Percentiles rank a stretch among this genome's conserved stretches.
Evolutionary conservation across 2,888 invertebrate species (phyloP).

Genomic region (Acronicta leporina): DNA sequence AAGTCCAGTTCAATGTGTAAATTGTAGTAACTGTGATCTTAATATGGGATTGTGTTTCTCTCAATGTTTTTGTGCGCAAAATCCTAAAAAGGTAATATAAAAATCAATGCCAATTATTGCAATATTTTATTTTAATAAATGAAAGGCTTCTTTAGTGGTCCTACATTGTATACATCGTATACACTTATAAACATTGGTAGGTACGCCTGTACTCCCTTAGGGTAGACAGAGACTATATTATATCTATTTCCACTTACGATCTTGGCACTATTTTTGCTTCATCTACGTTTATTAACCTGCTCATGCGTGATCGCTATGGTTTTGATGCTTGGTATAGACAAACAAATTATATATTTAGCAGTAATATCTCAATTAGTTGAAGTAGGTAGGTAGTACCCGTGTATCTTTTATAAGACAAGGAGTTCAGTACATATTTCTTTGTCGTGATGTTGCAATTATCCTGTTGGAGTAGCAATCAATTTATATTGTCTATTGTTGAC

Average conservation of each 20-base stretch:
- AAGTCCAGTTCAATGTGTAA: conserved; percentile 54
- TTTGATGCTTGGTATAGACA: background rate
- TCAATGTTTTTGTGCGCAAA: conserved; percentile 65
- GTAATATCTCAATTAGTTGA: background rate
- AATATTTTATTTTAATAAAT: background rate
- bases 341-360: too few relatives aligned
- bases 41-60: conserved; percentile 80
- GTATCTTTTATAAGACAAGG: too few relatives aligned
- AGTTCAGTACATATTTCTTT: background rate
- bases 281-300: too few relatives aligned
- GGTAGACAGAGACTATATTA: too few relatives aligned
- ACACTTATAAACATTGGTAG: too few relatives aligned
- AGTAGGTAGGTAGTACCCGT: too few relatives aligned
- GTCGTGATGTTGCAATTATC: background rate
- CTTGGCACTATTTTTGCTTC: too few relatives aligned
- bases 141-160: too few relatives aligned
- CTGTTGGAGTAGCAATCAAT: background rate
- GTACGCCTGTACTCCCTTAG: too few relatives aligned
- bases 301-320: too few relatives aligned
- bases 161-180: too few relatives aligned
- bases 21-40: conserved; percentile 60
- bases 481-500: conserved; percentile 11
- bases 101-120: conserved; percentile 23
- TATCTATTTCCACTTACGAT: too few relatives aligned
- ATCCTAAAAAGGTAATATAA: conserved; percentile 62